A percentile compares a stretch with the other conserved stretches of the same genome.
These are phyloP conservation scores for Pollenia amentaria DNA, from an alignment of 2,888 invertebrate species.

Conservation along the genomic window DNA sequence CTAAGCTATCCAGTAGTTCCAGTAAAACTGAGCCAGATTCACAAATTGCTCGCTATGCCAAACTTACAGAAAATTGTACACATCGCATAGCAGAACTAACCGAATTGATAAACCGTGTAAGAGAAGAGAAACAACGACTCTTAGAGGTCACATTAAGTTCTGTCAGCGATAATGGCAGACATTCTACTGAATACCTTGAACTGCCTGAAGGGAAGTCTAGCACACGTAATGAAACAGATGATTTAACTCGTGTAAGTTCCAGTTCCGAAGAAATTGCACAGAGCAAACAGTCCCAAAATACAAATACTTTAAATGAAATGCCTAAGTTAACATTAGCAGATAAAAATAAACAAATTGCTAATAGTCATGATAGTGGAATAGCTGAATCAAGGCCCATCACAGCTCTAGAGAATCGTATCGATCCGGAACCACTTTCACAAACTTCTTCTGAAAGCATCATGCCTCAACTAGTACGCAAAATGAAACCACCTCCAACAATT, in stretches of 20 bases:
- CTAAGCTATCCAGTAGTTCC: conserved; percentile 32
- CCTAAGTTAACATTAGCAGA: conserved; percentile 36
- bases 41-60: conserved; percentile 84
- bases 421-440: conserved; percentile 76
- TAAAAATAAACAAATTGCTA: conserved; percentile 64
- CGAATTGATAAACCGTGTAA: conserved; percentile 86
- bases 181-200: conserved; percentile 84
- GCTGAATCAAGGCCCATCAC: conserved; percentile 83
- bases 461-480: conserved; percentile 66
- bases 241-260: conserved; percentile 50
- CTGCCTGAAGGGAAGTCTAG: conserved; percentile 76
- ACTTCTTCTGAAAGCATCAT: conserved; percentile 72
- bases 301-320: conserved; percentile 32
- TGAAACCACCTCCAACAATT: conserved; percentile 81
- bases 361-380: conserved; percentile 84
- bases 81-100: conserved; percentile 86
- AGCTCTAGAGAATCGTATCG: conserved; percentile 78
- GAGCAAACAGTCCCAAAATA: conserved; percentile 34
- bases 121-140: conserved; percentile 86
- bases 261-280: conserved; percentile 59
- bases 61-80: conserved; percentile 86
- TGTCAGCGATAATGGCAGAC: conserved; percentile 81
- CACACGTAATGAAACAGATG: conserved; percentile 37
- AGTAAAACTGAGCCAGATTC: conserved; percentile 57
- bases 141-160: conserved; percentile 84